phyloP scores from a whole-genome alignment of 1,140 invertebrate species.

The Drosophila bocqueti region DNA sequence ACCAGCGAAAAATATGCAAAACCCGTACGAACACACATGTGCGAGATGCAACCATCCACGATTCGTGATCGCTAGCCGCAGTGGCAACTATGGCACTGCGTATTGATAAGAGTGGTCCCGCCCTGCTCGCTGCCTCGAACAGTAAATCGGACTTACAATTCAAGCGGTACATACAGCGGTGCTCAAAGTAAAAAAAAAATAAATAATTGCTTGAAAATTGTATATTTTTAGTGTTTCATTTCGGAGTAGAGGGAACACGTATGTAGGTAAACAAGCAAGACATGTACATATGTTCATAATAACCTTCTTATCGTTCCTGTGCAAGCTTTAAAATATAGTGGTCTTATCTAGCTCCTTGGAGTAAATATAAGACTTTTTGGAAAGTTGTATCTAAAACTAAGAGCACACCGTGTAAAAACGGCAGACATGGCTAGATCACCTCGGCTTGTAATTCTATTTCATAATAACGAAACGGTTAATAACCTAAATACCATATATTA shows the following conservation, averaged over 20 bases:
- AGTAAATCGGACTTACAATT: conserved; percentile 10
- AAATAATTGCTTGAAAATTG: neutral
- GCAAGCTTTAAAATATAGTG: neutral
- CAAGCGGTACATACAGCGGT: conserved; percentile 2
- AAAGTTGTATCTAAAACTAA: neutral
- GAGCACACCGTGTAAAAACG: neutral
- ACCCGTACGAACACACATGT: conserved; percentile 15
- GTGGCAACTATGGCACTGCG: conserved; percentile 24
- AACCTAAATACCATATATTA: no score
- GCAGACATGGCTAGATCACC: neutral
- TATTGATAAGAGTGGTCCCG: conserved; percentile 45
- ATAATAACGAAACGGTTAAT: neutral
- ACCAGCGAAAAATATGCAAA: conserved; percentile 48
- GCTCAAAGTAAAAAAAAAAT: neutral
- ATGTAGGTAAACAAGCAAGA: neutral
- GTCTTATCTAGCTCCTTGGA: neutral
- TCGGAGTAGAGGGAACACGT: neutral
- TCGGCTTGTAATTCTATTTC: neutral
- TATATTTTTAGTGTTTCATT: neutral
- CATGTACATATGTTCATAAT: neutral
- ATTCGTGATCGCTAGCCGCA: conserved; percentile 57
- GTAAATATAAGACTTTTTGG: neutral
- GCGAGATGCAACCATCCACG: conserved; percentile 26
- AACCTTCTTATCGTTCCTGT: neutral
- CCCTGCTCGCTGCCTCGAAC: conserved; percentile 2